Evolutionary conservation across 2,797 vertebrate genomes (phyloP).

Genomic region (Danio aesculapii): DNA sequence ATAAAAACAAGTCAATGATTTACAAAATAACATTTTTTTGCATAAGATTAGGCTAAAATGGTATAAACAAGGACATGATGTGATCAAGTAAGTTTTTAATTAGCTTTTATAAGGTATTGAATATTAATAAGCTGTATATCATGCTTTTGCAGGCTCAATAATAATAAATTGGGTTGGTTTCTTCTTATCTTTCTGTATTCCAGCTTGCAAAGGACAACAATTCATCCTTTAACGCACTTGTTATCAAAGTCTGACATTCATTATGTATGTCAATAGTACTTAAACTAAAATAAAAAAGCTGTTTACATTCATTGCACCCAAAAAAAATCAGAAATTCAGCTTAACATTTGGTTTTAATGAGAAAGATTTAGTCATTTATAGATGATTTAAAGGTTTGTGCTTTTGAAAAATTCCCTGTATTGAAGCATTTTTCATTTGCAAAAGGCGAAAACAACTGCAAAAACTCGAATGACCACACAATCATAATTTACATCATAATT

Average conservation of each 20-base stretch:
- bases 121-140: slow-evolving; percentile 63
- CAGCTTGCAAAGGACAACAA: slow-evolving; percentile 34
- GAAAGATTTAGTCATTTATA: slow-evolving; percentile 40
- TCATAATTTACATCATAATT: neutral
- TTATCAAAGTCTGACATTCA: slow-evolving; percentile 34
- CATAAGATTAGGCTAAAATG: slow-evolving; percentile 49
- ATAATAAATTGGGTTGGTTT: slow-evolving; percentile 49
- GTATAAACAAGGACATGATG: slow-evolving; percentile 19
- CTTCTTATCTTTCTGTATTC: slow-evolving; percentile 66
- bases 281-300: neutral
- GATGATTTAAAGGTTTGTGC: slow-evolving; percentile 78
- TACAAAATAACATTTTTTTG: slow-evolving; percentile 66
- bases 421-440: neutral
- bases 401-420: slow-evolving; percentile 73
- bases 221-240: slow-evolving; percentile 7
- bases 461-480: neutral
- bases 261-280: neutral
- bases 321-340: neutral
- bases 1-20: slow-evolving; percentile 65
- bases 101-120: slow-evolving; percentile 59
- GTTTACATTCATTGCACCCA: slow-evolving; percentile 11
- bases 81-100: slow-evolving; percentile 53
- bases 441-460: neutral
- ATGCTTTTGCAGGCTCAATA: slow-evolving; percentile 73
- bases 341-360: neutral